Base-by-base conservation (phyloP, 2,888 invertebrate species). In the Caenorhabditis imperialis region DNA sequence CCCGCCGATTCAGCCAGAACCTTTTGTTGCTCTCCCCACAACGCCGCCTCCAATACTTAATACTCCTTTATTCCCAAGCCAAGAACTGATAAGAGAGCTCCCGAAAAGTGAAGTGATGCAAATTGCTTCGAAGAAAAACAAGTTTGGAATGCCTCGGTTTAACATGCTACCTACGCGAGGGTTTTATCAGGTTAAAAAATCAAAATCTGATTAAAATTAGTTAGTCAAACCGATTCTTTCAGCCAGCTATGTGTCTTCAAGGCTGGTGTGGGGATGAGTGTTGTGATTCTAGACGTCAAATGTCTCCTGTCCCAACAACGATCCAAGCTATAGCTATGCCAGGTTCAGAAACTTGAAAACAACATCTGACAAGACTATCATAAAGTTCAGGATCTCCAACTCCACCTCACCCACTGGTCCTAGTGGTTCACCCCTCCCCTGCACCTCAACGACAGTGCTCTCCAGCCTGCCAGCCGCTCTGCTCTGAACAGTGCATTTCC, bases 271-370 rank as follows among this genome's bases (percentile, higher is more conserved):
- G 72, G 5, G 54, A 55, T 18, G 65, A 62, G 23, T 79, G 79
- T 37, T 79, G 79, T 58, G 61, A 70, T 7, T 14, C 48, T 2
- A 47, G 45, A 14, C 40, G 42, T 6, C 72, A 58, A 22, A 48
- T 48, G 14, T 33, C 62, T 12, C 40, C 65, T 8, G 30, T 57
- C 7, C 22, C 62, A 3, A 71, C 70, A 14, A 72, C 73, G 18
- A 77, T 79, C 33, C 77, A 79, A 35, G 79, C 79, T 1, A 60
- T 69, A 37, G 72, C 77, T 3, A 14, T 79, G 7, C 79, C 79
- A 25, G 77, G 65, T 47, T 37, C 47, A 47, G 20, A 27, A 8
- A 10, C 23, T 33, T 14, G 3, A 61, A n/a, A 20, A 50, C 3
- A 61, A 61, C 14, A 14, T 7, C 35, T 8, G 33, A 14, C 3